Evolutionary conservation across 1,140 invertebrate genomes (phyloP).

Genomic region (Ceratina calcarata): DNA sequence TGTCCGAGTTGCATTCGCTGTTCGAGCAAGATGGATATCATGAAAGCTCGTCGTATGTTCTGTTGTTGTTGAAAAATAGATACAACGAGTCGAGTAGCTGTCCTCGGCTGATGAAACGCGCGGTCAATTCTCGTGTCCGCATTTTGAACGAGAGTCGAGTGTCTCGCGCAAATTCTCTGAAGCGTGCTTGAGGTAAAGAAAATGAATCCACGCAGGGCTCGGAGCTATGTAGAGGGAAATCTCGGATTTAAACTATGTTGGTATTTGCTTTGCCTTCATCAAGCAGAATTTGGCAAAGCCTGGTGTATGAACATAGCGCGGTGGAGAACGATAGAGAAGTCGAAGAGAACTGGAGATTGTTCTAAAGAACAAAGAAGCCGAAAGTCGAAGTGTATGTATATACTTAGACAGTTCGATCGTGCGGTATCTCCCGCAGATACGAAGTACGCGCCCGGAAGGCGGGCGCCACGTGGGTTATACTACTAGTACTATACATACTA

Average conservation of each 20-base stretch:
- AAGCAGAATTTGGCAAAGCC: neutral
- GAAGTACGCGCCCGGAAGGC: neutral
- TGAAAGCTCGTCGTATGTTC: neutral
- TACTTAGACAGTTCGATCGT: neutral
- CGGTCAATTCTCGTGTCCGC: neutral
- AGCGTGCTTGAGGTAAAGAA: neutral
- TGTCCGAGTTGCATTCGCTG: neutral
- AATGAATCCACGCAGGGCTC: neutral
- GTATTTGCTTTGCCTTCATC: neutral
- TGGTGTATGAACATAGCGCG: neutral
- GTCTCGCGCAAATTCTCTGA: neutral
- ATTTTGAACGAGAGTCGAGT: no score
- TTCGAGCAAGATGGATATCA: constrained; percentile 25
- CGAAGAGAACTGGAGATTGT: neutral
- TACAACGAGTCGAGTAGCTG: constrained; percentile 3
- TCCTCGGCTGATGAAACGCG: neutral
- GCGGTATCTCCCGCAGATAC: neutral
- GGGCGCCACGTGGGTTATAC: neutral
- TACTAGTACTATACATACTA: no score
- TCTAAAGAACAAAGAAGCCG: neutral
- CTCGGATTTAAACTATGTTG: neutral
- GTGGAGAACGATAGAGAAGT: neutral
- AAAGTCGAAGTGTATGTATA: neutral
- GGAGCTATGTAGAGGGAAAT: neutral
- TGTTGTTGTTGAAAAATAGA: constrained; percentile 10